phyloP scores from a whole-genome alignment of 2,113 vertebrate species.

The Myotis davidii region DNA sequence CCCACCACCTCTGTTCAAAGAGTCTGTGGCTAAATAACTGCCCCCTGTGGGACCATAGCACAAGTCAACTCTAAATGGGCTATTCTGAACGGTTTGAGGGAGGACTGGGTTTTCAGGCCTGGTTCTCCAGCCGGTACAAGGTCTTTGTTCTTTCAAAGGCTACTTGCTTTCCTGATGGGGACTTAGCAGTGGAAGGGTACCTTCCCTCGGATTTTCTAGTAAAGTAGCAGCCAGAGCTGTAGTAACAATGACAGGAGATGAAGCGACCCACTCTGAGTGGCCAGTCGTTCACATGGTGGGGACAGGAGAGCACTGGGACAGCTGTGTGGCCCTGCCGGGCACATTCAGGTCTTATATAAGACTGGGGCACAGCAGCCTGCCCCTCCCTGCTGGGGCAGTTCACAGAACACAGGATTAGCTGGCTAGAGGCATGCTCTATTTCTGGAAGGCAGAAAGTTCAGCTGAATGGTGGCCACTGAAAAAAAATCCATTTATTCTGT shows the following conservation, averaged over 20 bases:
- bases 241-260: slow-evolving; percentile 64
- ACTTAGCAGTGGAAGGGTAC: background rate
- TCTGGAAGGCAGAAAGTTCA: slow-evolving; percentile 74
- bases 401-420: slow-evolving; percentile 28
- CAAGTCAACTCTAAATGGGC: background rate
- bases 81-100: background rate
- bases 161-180: background rate
- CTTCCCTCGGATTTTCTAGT: background rate
- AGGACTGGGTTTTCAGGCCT: slow-evolving; percentile 50
- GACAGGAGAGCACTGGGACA: background rate
- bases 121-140: background rate
- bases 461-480: background rate
- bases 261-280: background rate
- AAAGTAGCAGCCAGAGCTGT: background rate
- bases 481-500: background rate
- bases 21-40: background rate
- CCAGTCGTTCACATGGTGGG: background rate
- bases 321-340: background rate
- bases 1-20: background rate
- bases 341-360: slow-evolving; percentile 4
- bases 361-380: background rate
- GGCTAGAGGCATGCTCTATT: slow-evolving; percentile 54
- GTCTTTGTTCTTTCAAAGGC: background rate
- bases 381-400: background rate
- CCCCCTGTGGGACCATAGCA: fast-evolving